Percentiles rank a stretch among this genome's conserved stretches.
Conservation (phyloP, 30 jellyfish, hydroid and myxozoan species). For the Nemopilema nomurai region DNA sequence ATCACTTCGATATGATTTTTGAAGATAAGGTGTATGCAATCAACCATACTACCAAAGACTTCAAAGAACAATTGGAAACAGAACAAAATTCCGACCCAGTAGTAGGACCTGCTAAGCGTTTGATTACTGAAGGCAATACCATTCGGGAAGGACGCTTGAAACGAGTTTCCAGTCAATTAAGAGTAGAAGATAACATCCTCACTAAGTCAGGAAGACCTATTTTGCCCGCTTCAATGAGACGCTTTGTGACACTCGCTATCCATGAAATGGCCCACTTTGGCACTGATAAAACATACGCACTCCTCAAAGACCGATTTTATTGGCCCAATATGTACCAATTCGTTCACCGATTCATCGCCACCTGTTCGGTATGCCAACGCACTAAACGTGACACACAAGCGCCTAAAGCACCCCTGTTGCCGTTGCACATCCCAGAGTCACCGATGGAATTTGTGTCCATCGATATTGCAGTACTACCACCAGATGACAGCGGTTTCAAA, state of each 20-base stretch:
- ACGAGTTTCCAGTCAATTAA: conserved; percentile 32
- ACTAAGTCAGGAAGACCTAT: conserved; percentile 47
- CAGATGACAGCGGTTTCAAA: conserved; percentile 31
- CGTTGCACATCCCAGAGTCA: conserved; percentile 22
- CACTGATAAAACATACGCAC: conserved; percentile 16
- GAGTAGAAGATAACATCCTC: conserved; percentile 29
- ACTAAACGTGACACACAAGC: conserved; percentile 24
- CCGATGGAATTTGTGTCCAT: conserved; percentile 18
- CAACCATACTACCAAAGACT: conserved; percentile 11
- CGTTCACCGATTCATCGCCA: too few species aligned
- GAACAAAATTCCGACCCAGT: conserved; percentile 36
- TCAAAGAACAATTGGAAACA: conserved; percentile 8
- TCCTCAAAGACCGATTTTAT: too few species aligned
- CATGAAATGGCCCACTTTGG: conserved; percentile 20
- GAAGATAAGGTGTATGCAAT: conserved; percentile 27
- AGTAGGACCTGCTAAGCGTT: conserved; percentile 26
- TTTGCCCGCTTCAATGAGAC: conserved; percentile 52
- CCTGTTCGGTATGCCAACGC: too few species aligned
- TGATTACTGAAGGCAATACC: conserved; percentile 10
- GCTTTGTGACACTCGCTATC: conserved; percentile 7
- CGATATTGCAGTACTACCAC: conserved; percentile 23
- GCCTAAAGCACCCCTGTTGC: conserved; percentile 6
- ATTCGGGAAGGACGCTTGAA: conserved; percentile 29
- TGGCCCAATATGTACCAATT: too few species aligned
- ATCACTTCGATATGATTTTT: conserved; percentile 5